Percentiles rank a stretch among this genome's conserved stretches.
Conservation (phyloP, 2,797 vertebrate species). For the Muraenolepis orangiensis region DNA sequence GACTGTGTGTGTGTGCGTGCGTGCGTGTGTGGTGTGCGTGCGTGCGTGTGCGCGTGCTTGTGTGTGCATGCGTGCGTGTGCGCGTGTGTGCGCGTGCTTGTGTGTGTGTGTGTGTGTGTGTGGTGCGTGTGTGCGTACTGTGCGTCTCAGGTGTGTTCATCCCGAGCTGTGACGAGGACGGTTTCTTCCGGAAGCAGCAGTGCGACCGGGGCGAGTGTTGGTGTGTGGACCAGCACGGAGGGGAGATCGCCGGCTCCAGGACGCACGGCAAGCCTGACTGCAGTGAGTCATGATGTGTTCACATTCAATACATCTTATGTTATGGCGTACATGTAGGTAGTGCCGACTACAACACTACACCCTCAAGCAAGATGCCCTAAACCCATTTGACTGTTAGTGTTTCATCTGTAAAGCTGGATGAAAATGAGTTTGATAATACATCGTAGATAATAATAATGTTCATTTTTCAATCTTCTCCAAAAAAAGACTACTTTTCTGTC, state of each 20-base stretch:
- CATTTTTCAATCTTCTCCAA: too few species aligned
- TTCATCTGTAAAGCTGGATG: too few species aligned
- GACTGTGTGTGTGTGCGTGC: too few species aligned
- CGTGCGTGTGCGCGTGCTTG: conserved; percentile 11
- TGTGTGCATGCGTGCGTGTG: conserved; percentile 19
- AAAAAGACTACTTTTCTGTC: too few species aligned
- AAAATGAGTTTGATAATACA: too few species aligned
- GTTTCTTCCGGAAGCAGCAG: conserved; percentile 92
- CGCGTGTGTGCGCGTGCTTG: background rate
- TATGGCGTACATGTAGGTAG: conserved; percentile 11
- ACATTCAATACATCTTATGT: conserved; percentile 14
- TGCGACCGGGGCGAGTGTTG: conserved; percentile 92
- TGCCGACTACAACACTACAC: too few species aligned
- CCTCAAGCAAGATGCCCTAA: too few species aligned
- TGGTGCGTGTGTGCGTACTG: conserved; percentile 20
- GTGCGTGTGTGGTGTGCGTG: conserved; percentile 16
- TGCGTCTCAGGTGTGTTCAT: conserved; percentile 83
- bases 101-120: conserved; percentile 1
- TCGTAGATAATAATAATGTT: too few species aligned
- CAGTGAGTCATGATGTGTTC: conserved; percentile 74
- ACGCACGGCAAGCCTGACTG: conserved; percentile 88
- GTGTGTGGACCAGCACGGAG: conserved; percentile 91
- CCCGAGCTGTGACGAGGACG: conserved; percentile 95
- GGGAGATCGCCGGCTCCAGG: conserved; percentile 85
- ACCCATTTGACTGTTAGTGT: too few species aligned